A percentile compares a stretch with the other conserved stretches of the same genome.
These are phyloP conservation scores for Theristicus caerulescens DNA, from an alignment of 2,113 vertebrate species.

Conservation along the genomic window DNA sequence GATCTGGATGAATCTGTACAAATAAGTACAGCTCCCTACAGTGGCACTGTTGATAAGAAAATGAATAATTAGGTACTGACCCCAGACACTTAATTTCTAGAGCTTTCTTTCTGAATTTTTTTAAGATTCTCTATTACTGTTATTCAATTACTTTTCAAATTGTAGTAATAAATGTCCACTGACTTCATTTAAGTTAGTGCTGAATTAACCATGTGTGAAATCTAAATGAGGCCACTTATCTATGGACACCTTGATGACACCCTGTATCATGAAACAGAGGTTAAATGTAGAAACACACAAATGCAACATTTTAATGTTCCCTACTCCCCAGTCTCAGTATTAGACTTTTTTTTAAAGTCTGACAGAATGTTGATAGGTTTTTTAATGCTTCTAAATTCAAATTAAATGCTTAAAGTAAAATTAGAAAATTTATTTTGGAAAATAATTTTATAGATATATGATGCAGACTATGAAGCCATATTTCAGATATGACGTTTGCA, in stretches of 20 bases:
- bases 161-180: background rate
- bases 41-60: background rate
- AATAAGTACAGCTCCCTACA: background rate
- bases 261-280: background rate
- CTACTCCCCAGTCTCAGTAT: background rate
- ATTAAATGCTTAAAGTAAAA: background rate
- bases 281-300: background rate
- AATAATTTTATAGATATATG: background rate
- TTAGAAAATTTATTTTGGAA: background rate
- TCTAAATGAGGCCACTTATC: background rate
- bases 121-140: background rate
- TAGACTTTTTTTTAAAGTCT: background rate
- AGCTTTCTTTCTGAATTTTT: background rate
- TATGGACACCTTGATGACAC: background rate
- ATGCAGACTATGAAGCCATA: background rate
- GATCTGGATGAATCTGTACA: background rate
- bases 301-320: background rate
- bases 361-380: background rate
- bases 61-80: background rate
- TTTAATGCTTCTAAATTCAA: background rate
- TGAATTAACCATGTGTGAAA: background rate
- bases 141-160: background rate
- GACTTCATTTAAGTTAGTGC: background rate
- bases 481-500: background rate
- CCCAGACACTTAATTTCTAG: background rate